phyloP scores from a whole-genome alignment of 2,797 vertebrate species.

The Spheniscus humboldti region DNA sequence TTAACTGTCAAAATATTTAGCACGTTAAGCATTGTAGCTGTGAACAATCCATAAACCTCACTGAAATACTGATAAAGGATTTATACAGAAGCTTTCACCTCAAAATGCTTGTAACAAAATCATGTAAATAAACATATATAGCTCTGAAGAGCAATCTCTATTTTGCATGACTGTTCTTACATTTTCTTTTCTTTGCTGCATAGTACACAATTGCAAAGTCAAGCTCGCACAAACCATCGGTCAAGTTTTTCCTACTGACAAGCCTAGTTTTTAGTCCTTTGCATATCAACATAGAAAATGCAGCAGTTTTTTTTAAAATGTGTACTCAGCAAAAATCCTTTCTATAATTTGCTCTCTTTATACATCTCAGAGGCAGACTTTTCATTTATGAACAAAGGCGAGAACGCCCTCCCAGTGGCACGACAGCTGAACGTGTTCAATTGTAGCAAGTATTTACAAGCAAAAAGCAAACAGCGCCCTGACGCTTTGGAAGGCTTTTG shows the following conservation, averaged over 20 bases:
- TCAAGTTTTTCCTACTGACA: neutral
- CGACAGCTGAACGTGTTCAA: rapidly evolving
- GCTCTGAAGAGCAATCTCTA: rapidly evolving
- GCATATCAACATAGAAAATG: rapidly evolving
- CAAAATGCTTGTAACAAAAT: neutral
- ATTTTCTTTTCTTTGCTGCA: neutral
- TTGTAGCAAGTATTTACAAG: neutral
- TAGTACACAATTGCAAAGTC: neutral
- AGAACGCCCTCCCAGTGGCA: neutral
- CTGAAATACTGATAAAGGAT: neutral
- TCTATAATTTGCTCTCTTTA: neutral
- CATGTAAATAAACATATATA: rapidly evolving
- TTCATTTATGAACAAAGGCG: rapidly evolving
- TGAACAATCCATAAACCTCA: neutral
- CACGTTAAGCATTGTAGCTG: rapidly evolving
- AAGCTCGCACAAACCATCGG: neutral
- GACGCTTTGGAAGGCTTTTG: neutral
- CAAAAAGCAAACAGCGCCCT: rapidly evolving
- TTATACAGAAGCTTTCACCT: neutral
- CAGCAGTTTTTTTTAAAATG: rapidly evolving
- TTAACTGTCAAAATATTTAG: neutral
- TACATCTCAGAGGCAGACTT: neutral
- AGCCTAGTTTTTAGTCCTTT: neutral
- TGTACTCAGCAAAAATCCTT: rapidly evolving
- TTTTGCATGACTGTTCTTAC: neutral